These are phyloP conservation scores for Sebastes umbrosus DNA, from an alignment of 2,797 vertebrate species.

Conservation along the genomic window DNA sequence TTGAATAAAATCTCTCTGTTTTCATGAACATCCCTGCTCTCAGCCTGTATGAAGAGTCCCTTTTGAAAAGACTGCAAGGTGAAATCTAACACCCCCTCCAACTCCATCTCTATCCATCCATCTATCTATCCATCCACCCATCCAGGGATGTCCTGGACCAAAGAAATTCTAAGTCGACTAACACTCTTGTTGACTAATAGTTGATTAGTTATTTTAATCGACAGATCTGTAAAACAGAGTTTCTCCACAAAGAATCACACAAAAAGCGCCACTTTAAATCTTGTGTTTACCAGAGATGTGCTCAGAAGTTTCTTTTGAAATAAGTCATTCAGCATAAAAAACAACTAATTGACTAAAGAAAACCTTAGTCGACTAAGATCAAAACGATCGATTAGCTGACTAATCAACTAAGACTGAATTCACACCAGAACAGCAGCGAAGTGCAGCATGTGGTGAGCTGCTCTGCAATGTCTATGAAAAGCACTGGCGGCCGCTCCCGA, in stretches of 20 bases:
- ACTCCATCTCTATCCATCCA: neutral
- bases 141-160: too few species aligned
- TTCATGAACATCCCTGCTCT: slow-evolving; percentile 51
- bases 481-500: too few species aligned
- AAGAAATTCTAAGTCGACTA: neutral
- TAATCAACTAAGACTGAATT: too few species aligned
- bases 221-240: neutral
- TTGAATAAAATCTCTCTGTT: slow-evolving; percentile 55
- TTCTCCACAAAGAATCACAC: neutral
- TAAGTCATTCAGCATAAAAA: too few species aligned
- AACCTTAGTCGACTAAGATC: too few species aligned
- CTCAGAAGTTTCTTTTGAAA: too few species aligned
- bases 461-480: too few species aligned
- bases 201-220: neutral
- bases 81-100: slow-evolving; percentile 47
- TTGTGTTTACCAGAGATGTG: too few species aligned
- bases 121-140: neutral
- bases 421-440: too few species aligned
- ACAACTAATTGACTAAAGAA: too few species aligned
- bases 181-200: neutral
- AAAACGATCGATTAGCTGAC: too few species aligned
- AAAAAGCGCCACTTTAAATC: neutral
- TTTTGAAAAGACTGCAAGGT: slow-evolving; percentile 64
- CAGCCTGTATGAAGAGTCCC: slow-evolving; percentile 48
- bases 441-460: too few species aligned